A percentile compares a stretch with the other conserved stretches of the same genome.
Conservation (phyloP, 2,113 vertebrate species). For the Psilopsiagon aurifrons region DNA sequence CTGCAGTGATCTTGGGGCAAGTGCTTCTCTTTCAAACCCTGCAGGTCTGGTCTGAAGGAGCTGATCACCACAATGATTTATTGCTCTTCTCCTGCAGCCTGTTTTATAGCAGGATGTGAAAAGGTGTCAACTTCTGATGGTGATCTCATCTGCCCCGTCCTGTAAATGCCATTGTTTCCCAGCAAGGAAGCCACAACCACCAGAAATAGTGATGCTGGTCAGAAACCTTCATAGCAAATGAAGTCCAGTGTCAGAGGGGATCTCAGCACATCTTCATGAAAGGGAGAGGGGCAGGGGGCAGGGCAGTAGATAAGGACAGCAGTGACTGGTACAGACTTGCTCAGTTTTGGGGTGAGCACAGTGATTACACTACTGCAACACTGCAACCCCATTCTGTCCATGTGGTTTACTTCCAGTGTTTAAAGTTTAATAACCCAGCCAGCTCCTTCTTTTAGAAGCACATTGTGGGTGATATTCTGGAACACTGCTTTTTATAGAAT, state of each 20-base stretch:
- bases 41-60: not conserved
- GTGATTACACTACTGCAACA: not conserved
- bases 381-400: not conserved
- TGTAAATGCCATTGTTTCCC: not conserved
- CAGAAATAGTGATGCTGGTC: not conserved
- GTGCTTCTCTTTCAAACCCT: not conserved
- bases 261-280: not conserved
- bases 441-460: not conserved
- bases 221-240: not conserved
- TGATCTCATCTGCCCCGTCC: not conserved
- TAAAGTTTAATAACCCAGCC: not conserved
- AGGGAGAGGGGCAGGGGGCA: not conserved
- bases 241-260: not conserved
- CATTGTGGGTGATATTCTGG: rapidly evolving
- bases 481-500: not conserved
- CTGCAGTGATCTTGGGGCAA: not conserved
- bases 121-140: not conserved
- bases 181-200: not conserved
- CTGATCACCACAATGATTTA: not conserved
- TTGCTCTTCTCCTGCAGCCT: not conserved
- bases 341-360: not conserved
- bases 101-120: slow-evolving; percentile 13
- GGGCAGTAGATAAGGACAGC: not conserved
- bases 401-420: not conserved
- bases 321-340: not conserved